These are phyloP conservation scores for Nymphicus hollandicus DNA, from an alignment of 2,113 vertebrate genomes.

Conservation along the genomic window DNA sequence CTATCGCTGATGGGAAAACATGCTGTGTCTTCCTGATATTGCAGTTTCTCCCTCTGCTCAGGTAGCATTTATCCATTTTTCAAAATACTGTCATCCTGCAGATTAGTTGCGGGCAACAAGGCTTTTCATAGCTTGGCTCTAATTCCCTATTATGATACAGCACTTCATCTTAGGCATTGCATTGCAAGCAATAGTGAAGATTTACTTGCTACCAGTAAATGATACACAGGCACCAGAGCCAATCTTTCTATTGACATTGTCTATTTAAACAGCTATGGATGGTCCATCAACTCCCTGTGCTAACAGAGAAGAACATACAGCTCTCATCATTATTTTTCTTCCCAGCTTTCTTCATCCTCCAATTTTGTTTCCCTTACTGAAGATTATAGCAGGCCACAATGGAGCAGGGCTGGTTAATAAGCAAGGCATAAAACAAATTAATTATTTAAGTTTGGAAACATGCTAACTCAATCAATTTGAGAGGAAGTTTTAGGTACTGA, in stretches of 20 bases:
- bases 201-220: background rate
- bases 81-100: background rate
- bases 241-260: background rate
- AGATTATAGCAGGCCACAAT: background rate
- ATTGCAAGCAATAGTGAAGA: background rate
- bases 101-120: background rate
- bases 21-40: background rate
- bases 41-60: background rate
- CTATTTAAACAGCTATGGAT: background rate
- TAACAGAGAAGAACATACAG: background rate
- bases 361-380: background rate
- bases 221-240: background rate
- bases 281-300: background rate
- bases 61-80: conserved; percentile 10
- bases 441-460: background rate
- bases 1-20: background rate
- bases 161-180: background rate
- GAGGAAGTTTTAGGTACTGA: background rate
- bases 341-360: background rate
- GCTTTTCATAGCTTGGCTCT: background rate
- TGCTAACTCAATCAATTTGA: background rate
- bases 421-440: background rate
- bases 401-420: background rate
- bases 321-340: background rate
- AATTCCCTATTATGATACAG: background rate